Evolutionary conservation across 2,888 invertebrate genomes (phyloP).

Genomic region (Dioctria linearis): DNA sequence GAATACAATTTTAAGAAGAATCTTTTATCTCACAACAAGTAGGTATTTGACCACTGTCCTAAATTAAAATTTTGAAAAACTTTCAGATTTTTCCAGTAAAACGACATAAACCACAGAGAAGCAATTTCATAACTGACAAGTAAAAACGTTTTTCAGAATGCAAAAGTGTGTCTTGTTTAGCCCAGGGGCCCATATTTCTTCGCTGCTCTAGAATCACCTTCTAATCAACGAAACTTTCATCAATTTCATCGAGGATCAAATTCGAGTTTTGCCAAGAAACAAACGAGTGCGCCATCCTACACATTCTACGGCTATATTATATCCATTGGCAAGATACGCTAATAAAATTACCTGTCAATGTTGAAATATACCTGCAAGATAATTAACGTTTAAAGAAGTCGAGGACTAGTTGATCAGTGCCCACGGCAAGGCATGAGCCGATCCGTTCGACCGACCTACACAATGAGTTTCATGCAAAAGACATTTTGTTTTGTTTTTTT

Average conservation of each 20-base stretch:
- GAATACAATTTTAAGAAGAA: no score
- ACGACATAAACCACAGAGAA: not conserved
- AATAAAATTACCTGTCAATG: conserved; percentile 59
- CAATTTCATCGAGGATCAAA: conserved; percentile 32
- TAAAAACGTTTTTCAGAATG: conserved; percentile 2
- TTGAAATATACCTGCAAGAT: conserved; percentile 57
- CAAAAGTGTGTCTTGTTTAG: not conserved
- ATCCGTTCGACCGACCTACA: conserved; percentile 49
- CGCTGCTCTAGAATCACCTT: conserved; percentile 36
- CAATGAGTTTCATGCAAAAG: conserved; percentile 20
- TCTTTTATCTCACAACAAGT: no score
- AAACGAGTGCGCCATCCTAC: conserved; percentile 51
- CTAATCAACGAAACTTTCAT: conserved; percentile 43
- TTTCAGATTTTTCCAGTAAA: not conserved
- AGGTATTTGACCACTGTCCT: no score
- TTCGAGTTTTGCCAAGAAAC: conserved; percentile 35
- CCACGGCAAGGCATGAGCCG: conserved; percentile 55
- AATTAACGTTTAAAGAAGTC: conserved; percentile 59
- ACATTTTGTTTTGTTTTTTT: not conserved
- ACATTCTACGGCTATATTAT: not conserved
- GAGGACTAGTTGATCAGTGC: conserved; percentile 56
- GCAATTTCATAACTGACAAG: not conserved
- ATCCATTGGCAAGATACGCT: conserved; percentile 46
- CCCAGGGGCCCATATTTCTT: conserved; percentile 39
- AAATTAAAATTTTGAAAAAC: not conserved